These are phyloP conservation scores for Noctua comes DNA, from an alignment of 2,888 invertebrate genomes.

Conservation along the genomic window DNA sequence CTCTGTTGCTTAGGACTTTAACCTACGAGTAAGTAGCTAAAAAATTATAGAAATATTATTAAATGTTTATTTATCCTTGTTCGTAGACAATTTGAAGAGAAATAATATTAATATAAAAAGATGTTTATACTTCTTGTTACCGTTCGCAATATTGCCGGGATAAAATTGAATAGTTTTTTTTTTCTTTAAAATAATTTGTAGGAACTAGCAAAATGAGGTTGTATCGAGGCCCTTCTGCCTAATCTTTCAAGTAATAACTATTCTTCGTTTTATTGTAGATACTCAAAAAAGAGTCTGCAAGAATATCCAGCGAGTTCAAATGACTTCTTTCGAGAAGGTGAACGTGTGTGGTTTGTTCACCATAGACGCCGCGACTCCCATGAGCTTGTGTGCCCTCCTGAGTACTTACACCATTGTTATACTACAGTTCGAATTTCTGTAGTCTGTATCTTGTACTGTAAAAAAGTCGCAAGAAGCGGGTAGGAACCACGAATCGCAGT, in stretches of 20 bases:
- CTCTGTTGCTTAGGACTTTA: neutral
- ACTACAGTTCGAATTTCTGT: constrained; percentile 20
- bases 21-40: neutral
- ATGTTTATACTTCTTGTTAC: neutral
- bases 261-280: neutral
- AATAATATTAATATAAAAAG: too few relatives aligned
- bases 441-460: neutral
- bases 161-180: neutral
- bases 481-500: too few relatives aligned
- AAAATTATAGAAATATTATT: too few relatives aligned
- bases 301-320: too few relatives aligned
- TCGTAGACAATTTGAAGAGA: too few relatives aligned
- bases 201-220: neutral
- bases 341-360: too few relatives aligned
- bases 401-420: constrained; percentile 18
- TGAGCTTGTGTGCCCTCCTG: neutral
- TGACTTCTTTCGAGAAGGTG: too few relatives aligned
- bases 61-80: too few relatives aligned
- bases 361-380: neutral
- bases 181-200: too few relatives aligned
- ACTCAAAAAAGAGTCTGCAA: too few relatives aligned
- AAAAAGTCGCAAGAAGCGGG: too few relatives aligned
- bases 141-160: neutral
- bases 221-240: neutral
- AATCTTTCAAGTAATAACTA: neutral